phyloP scores from a whole-genome alignment of 2,113 vertebrate genomes.

The Herpailurus yagouaroundi region DNA sequence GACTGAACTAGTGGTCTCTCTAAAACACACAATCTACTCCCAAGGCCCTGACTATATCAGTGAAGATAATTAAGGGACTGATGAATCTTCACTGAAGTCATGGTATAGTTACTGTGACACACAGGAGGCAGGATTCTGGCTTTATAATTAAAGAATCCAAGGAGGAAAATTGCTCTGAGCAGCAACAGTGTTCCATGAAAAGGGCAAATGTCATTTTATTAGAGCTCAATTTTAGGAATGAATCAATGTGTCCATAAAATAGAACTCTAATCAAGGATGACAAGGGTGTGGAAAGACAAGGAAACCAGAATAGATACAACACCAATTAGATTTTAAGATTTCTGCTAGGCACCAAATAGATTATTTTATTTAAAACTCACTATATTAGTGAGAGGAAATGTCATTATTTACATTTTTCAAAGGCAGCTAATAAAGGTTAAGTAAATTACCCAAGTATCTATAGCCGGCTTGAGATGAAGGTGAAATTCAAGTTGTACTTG shows the following conservation, averaged over 20 bases:
- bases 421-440: neutral
- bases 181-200: neutral
- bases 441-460: neutral
- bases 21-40: neutral
- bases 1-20: neutral
- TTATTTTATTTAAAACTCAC: slow-evolving; percentile 8
- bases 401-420: neutral
- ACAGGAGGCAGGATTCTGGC: neutral
- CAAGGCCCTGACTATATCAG: neutral
- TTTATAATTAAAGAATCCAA: neutral
- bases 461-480: neutral
- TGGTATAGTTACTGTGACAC: neutral
- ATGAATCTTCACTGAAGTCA: neutral
- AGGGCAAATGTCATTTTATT: neutral
- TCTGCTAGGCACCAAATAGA: neutral
- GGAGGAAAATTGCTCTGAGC: neutral
- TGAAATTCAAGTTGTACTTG: neutral
- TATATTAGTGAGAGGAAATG: neutral
- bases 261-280: neutral
- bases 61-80: neutral
- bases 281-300: neutral
- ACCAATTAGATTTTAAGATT: neutral
- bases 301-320: neutral
- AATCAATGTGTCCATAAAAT: neutral
- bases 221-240: neutral